These are phyloP conservation scores for Emydura subglobosa DNA, from an alignment of 2,113 vertebrate species.

Conservation along the genomic window DNA sequence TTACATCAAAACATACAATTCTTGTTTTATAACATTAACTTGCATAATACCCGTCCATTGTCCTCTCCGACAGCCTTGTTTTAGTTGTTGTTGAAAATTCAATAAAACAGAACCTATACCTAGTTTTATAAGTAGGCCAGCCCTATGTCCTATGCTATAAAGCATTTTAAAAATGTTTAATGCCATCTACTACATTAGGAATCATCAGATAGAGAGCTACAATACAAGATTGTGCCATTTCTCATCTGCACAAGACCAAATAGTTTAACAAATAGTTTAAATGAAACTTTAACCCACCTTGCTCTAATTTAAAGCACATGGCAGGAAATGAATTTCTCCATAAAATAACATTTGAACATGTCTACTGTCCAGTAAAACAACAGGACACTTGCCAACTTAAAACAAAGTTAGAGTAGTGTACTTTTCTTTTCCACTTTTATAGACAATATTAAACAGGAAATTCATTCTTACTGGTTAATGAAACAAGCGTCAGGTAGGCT, in stretches of 20 bases:
- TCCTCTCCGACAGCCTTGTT: neutral
- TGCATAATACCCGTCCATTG: neutral
- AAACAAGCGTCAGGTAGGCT: constrained; percentile 11
- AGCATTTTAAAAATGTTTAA: neutral
- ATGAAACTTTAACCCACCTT: constrained; percentile 42
- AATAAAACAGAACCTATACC: neutral
- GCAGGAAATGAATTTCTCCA: constrained; percentile 78
- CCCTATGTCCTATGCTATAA: neutral
- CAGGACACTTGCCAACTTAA: constrained; percentile 66
- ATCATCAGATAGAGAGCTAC: neutral
- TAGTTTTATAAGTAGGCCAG: neutral
- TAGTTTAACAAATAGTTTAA: constrained; percentile 46
- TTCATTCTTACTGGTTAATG: constrained; percentile 32
- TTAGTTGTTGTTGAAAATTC: neutral
- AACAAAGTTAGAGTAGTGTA: constrained; percentile 20
- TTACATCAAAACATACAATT: neutral
- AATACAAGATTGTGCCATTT: constrained; percentile 46
- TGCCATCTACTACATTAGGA: constrained; percentile 33
- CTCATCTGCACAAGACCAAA: constrained; percentile 67
- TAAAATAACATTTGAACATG: constrained; percentile 71
- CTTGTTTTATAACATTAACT: neutral
- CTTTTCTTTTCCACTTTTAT: constrained; percentile 53
- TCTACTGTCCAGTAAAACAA: constrained; percentile 76
- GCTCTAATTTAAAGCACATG: constrained; percentile 76
- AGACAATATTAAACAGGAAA: constrained; percentile 53